A percentile compares a stretch with the other conserved stretches of the same genome.
Conservation (phyloP, 2,888 invertebrate species). For the Coleophora flavipennella region DNA sequence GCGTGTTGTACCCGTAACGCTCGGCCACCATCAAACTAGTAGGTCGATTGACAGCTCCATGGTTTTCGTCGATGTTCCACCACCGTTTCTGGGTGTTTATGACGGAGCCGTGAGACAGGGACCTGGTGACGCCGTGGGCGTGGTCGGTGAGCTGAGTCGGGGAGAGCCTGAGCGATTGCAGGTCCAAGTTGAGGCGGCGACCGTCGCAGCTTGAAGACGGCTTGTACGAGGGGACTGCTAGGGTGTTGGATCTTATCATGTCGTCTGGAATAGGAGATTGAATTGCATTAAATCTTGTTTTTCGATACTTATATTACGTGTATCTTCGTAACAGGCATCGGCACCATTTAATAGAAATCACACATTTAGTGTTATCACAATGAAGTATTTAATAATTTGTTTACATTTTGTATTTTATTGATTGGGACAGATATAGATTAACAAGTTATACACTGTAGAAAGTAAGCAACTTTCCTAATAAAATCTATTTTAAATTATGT, state of each 20-base stretch:
- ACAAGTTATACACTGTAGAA: too few species aligned
- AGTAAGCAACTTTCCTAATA: too few species aligned
- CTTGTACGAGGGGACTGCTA: slow-evolving; percentile 65
- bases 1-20: slow-evolving; percentile 43
- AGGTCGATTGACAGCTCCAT: slow-evolving; percentile 65
- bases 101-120: slow-evolving; percentile 76
- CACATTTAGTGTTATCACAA: too few species aligned
- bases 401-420: too few species aligned
- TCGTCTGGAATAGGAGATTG: slow-evolving; percentile 41
- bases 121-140: slow-evolving; percentile 70
- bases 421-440: too few species aligned
- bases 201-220: slow-evolving; percentile 50
- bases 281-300: too few species aligned
- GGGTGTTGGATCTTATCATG: slow-evolving; percentile 67
- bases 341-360: too few species aligned
- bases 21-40: slow-evolving; percentile 75
- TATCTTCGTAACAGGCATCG: too few species aligned
- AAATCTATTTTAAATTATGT: too few species aligned
- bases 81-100: slow-evolving; percentile 64
- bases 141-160: slow-evolving; percentile 54
- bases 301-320: too few species aligned
- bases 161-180: slow-evolving; percentile 51
- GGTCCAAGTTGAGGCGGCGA: slow-evolving; percentile 48
- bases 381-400: too few species aligned
- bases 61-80: slow-evolving; percentile 65